Percentiles rank a stretch among this genome's conserved stretches.
These are phyloP conservation scores for Cheilosia grossa DNA, from an alignment of 2,888 invertebrate genomes.

Conservation along the genomic window DNA sequence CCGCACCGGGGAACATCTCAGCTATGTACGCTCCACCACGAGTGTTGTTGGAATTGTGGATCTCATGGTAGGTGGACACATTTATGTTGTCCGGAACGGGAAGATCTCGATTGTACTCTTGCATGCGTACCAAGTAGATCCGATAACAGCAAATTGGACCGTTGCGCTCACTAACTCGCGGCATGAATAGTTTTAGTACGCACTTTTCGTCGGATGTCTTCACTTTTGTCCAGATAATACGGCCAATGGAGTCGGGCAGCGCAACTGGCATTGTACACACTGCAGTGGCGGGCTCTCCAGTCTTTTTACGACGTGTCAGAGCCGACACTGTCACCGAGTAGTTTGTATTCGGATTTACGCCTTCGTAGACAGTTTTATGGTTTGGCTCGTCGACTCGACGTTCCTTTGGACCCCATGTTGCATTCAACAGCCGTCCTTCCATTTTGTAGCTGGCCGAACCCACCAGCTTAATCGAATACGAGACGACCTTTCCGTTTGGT, in stretches of 20 bases:
- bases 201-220: conserved; percentile 86
- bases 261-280: conserved; percentile 89
- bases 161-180: conserved; percentile 91
- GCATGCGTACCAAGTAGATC: conserved; percentile 90
- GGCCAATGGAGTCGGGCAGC: conserved; percentile 86
- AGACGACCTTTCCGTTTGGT: conserved; percentile 91
- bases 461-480: conserved; percentile 87
- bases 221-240: conserved; percentile 86
- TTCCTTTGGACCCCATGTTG: conserved; percentile 86
- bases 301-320: conserved; percentile 89
- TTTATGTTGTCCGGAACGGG: conserved; percentile 88
- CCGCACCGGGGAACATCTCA: conserved; percentile 90
- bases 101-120: conserved; percentile 85
- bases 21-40: conserved; percentile 91
- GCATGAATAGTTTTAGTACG: conserved; percentile 90
- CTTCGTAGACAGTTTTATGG: conserved; percentile 85
- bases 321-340: conserved; percentile 91
- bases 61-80: conserved; percentile 89
- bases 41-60: conserved; percentile 86
- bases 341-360: conserved; percentile 92
- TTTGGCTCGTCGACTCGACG: conserved; percentile 85
- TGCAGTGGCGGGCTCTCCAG: conserved; percentile 87
- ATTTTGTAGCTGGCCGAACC: conserved; percentile 85
- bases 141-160: conserved; percentile 95
- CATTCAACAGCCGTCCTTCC: conserved; percentile 84